phyloP scores from a whole-genome alignment of 2,113 vertebrate genomes.

The Pterocles burchelli region DNA sequence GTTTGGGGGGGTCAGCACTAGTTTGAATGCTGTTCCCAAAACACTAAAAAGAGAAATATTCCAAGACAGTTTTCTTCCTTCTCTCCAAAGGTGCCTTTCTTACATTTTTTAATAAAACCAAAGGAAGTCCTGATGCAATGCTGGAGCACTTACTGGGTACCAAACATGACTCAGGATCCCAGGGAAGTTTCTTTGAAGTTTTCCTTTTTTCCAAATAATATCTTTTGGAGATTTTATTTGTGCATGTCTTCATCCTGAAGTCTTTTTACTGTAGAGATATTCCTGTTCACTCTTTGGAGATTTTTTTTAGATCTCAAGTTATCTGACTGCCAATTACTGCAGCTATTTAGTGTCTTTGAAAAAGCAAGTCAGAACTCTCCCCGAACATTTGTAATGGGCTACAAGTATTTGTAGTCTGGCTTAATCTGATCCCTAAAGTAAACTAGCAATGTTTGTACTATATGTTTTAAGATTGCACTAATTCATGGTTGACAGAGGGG shows the following conservation, averaged over 20 bases:
- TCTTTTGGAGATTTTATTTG: neutral
- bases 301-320: neutral
- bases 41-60: neutral
- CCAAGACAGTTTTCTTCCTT: neutral
- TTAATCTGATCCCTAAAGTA: conserved; percentile 2
- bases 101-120: neutral
- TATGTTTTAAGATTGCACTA: neutral
- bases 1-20: neutral
- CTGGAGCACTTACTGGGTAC: neutral
- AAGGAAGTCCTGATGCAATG: neutral
- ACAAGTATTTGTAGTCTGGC: neutral
- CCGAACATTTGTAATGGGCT: neutral
- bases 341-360: neutral
- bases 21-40: neutral
- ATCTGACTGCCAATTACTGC: neutral
- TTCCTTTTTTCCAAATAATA: neutral
- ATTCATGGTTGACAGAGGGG: neutral
- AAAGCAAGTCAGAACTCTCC: neutral
- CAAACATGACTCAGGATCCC: neutral
- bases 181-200: neutral
- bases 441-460: neutral
- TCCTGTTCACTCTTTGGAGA: neutral
- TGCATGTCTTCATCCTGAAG: neutral
- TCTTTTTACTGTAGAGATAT: neutral
- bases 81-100: neutral